These are phyloP conservation scores for Hylaeus anthracinus DNA, from an alignment of 1,140 invertebrate genomes.

Conservation along the genomic window DNA sequence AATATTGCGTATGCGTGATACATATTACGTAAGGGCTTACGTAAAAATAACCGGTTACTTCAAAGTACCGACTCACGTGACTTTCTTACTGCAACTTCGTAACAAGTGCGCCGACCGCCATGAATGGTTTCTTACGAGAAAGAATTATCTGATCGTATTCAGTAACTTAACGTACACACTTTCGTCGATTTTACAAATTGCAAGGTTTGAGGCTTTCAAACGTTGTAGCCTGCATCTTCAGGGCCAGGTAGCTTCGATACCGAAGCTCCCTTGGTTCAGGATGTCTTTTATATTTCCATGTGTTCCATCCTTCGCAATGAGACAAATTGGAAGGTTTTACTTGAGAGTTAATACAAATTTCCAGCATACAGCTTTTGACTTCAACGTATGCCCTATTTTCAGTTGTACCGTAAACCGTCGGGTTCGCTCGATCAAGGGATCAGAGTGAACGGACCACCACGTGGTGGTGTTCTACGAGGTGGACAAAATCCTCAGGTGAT, in stretches of 20 bases:
- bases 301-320: no score
- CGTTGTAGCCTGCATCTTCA: no score
- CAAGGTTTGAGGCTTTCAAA: no score
- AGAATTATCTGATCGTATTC: neutral
- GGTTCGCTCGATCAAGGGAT: constrained; percentile 52
- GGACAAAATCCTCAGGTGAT: constrained; percentile 59
- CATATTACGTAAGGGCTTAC: constrained; percentile 26
- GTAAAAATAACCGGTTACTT: constrained; percentile 39
- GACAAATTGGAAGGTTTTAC: no score
- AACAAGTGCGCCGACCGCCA: neutral
- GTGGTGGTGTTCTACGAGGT: constrained; percentile 61
- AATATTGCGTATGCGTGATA: constrained; percentile 16
- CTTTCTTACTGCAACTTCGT: neutral
- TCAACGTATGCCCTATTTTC: neutral
- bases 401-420: constrained; percentile 70
- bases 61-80: neutral
- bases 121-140: neutral
- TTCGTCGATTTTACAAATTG: no score
- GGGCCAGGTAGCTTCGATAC: no score
- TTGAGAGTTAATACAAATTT: no score
- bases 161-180: no score
- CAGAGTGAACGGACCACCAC: constrained; percentile 62
- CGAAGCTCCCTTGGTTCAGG: no score
- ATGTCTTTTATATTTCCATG: no score
- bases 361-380: no score